These are phyloP conservation scores for Lamellibrachia columna DNA, from an alignment of 2,888 invertebrate species.

Conservation along the genomic window DNA sequence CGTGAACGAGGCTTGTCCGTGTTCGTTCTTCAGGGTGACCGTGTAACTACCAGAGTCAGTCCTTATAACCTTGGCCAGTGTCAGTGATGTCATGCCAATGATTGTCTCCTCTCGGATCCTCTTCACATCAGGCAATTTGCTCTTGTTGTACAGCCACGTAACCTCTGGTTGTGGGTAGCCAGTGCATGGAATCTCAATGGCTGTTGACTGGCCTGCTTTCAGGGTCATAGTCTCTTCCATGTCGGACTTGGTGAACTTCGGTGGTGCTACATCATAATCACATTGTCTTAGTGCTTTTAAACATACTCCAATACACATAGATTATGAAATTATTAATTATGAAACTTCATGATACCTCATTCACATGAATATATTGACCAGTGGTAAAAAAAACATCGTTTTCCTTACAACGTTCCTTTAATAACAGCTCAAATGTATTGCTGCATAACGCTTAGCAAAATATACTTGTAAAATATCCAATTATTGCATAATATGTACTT, in stretches of 20 bases:
- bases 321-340: neutral
- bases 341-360: neutral
- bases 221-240: conserved; percentile 38
- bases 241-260: conserved; percentile 38
- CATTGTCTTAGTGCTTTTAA: neutral
- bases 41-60: conserved; percentile 44
- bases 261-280: conserved; percentile 34
- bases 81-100: conserved; percentile 42
- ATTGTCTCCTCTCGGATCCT: conserved; percentile 45
- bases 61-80: conserved; percentile 40
- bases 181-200: conserved; percentile 44
- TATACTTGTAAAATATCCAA: too few species aligned
- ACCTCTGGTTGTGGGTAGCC: conserved; percentile 46
- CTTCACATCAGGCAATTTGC: conserved; percentile 39
- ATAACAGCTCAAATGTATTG: too few species aligned
- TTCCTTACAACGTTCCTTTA: too few species aligned
- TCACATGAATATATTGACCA: too few species aligned
- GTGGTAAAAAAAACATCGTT: too few species aligned
- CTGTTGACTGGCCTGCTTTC: conserved; percentile 42
- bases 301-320: neutral
- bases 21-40: conserved; percentile 42
- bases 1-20: conserved; percentile 39
- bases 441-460: too few species aligned
- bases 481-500: too few species aligned
- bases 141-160: conserved; percentile 45